These are phyloP conservation scores for Enteromius unitaeniatus DNA, from an alignment of 2,797 vertebrate species.

Conservation along the genomic window DNA sequence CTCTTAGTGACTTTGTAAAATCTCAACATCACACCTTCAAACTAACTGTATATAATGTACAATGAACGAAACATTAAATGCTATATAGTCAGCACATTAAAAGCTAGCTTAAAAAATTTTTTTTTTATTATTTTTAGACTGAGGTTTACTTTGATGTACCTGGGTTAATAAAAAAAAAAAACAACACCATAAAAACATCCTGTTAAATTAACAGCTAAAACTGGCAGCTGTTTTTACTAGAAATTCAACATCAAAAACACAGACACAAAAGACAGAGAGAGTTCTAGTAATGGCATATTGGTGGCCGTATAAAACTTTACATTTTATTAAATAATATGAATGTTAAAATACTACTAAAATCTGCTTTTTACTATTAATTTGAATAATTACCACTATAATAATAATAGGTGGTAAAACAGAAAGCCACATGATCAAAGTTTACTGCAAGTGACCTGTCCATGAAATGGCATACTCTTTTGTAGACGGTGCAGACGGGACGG, in stretches of 20 bases:
- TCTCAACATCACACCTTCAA: conserved; percentile 1
- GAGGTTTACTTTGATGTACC: not conserved
- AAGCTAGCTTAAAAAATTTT: not conserved
- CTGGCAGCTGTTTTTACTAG: not conserved
- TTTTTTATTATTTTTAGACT: not conserved
- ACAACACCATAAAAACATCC: not conserved
- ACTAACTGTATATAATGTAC: not conserved
- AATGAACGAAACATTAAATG: not conserved
- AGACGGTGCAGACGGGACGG: not conserved
- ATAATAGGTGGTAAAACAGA: not conserved
- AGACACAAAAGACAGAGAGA: not conserved
- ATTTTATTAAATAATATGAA: not conserved
- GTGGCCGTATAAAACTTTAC: too few species aligned
- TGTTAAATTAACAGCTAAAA: not conserved
- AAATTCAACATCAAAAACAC: not conserved
- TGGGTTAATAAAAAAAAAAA: not conserved
- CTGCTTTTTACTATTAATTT: not conserved
- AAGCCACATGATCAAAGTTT: not conserved
- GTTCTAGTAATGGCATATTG: not conserved
- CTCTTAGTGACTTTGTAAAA: not conserved
- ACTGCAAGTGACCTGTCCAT: not conserved
- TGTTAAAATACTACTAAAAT: not conserved
- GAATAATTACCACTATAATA: not conserved
- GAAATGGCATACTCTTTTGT: not conserved
- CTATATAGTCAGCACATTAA: not conserved